Evolutionary conservation across 2,113 vertebrate genomes (phyloP).

Genomic region (Cephalopholis sonnerati): DNA sequence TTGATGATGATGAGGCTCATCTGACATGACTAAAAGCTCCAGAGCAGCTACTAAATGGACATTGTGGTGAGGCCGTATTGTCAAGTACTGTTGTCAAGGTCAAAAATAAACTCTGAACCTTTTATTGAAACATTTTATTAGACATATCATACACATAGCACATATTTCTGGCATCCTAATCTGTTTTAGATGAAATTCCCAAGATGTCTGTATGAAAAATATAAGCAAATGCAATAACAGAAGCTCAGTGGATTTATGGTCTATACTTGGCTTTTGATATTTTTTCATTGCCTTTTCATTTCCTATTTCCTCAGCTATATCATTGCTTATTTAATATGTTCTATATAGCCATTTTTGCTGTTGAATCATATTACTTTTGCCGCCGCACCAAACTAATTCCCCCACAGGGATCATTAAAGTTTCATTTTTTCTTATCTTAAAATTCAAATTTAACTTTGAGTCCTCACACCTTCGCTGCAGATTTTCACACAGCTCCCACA

Average conservation of each 20-base stretch:
- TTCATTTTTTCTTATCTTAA: slow-evolving; percentile 53
- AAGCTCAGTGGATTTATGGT: slow-evolving; percentile 3
- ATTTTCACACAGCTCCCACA: slow-evolving; percentile 65
- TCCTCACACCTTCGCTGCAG: slow-evolving; percentile 58
- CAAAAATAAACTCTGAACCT: not conserved
- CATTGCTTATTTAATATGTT: slow-evolving; percentile 36
- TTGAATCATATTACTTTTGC: slow-evolving; percentile 50
- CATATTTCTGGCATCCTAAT: not conserved
- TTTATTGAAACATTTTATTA: not conserved
- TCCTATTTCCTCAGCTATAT: slow-evolving; percentile 7
- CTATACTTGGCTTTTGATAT: slow-evolving; percentile 14
- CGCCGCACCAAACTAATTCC: slow-evolving; percentile 37
- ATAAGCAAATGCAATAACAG: slow-evolving; percentile 9
- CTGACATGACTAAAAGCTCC: not conserved
- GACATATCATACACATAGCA: not conserved
- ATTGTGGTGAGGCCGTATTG: not conserved
- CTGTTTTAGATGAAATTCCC: not conserved
- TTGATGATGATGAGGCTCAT: not conserved
- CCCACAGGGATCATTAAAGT: slow-evolving; percentile 62
- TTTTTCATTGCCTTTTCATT: slow-evolving; percentile 18
- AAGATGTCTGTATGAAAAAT: not conserved
- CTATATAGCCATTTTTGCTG: slow-evolving; percentile 25
- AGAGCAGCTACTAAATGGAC: not conserved
- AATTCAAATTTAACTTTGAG: slow-evolving; percentile 58
- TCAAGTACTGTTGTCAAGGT: not conserved